Evolutionary conservation across 2,888 invertebrate genomes (phyloP).

Genomic region (Cistogaster globosa): DNA sequence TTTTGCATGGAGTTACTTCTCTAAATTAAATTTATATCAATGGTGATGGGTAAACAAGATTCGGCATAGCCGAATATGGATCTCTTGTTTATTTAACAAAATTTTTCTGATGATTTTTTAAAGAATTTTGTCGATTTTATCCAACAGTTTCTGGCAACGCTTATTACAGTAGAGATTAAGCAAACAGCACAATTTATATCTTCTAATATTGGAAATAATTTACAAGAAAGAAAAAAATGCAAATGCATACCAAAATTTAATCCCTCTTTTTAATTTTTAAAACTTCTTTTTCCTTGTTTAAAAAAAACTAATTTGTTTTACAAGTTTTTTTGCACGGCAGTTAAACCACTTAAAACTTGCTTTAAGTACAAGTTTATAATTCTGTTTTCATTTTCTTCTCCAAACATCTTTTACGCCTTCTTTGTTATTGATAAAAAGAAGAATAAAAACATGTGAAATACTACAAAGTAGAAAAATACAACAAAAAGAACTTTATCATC

Average conservation of each 20-base stretch:
- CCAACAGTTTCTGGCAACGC: no score
- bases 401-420: conserved; percentile 67
- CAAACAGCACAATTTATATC: not conserved
- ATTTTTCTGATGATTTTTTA: no score
- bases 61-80: no score
- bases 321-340: conserved; percentile 8
- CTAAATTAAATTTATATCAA: no score
- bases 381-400: conserved; percentile 23
- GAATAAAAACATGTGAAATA: not conserved
- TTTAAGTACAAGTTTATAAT: conserved; percentile 49
- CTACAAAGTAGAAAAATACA: not conserved
- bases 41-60: no score
- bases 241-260: no score
- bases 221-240: no score
- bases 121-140: no score
- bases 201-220: not conserved
- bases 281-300: no score
- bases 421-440: conserved; percentile 6
- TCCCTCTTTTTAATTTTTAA: no score
- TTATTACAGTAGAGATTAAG: not conserved
- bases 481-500: conserved; percentile 49
- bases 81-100: no score
- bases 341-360: conserved; percentile 33
- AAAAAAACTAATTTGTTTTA: not conserved
- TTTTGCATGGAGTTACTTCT: no score